Percentiles rank a stretch among this genome's conserved stretches.
These are phyloP conservation scores for Eulemur coronatus DNA, from an alignment of 2,797 vertebrate genomes.

Conservation along the genomic window DNA sequence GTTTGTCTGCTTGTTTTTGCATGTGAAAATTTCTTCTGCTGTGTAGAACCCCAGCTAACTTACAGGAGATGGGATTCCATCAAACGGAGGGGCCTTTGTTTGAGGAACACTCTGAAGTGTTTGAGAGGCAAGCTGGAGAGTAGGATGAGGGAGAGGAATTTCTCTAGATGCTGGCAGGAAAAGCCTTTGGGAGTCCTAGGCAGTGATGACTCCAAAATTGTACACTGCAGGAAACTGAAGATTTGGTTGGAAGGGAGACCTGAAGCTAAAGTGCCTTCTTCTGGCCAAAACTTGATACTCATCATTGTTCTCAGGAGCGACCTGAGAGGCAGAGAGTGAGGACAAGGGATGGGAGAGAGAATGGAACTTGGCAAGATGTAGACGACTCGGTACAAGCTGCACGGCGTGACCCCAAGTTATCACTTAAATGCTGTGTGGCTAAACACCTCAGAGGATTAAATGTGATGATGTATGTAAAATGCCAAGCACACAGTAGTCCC, in stretches of 20 bases:
- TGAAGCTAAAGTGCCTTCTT: neutral
- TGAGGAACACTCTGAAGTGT: neutral
- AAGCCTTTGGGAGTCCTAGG: neutral
- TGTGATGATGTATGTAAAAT: neutral
- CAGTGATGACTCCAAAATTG: neutral
- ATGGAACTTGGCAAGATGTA: neutral
- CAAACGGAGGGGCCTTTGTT: neutral
- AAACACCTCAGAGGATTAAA: neutral
- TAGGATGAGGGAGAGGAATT: neutral
- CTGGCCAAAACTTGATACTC: neutral
- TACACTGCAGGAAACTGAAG: neutral
- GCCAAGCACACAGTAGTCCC: neutral
- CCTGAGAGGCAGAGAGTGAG: neutral
- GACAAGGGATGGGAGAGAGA: neutral
- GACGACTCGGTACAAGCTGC: neutral
- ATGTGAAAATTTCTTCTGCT: neutral
- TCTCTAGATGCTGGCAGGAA: neutral
- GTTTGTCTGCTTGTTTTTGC: neutral
- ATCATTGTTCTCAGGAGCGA: neutral
- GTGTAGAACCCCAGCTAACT: neutral
- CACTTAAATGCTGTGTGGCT: neutral
- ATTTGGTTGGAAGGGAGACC: neutral
- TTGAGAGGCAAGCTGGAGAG: neutral
- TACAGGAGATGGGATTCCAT: neutral
- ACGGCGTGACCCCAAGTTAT: neutral